phyloP scores from a whole-genome alignment of 2,113 vertebrate genomes.

The Jacana jacana region DNA sequence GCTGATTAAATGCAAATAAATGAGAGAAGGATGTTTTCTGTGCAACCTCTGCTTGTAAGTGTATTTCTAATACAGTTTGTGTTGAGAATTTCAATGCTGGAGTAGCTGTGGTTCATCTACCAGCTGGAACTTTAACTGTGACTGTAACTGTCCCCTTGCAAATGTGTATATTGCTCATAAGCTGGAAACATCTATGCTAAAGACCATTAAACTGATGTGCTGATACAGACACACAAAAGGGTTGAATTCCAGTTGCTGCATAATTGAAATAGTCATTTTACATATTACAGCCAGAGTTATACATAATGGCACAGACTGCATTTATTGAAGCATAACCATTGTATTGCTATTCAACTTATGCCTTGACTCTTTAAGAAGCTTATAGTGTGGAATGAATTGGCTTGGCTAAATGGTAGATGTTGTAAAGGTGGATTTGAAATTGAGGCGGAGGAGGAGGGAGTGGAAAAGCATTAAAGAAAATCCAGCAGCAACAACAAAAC shows the following conservation, averaged over 20 bases:
- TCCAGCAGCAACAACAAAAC: background rate
- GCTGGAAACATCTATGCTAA: background rate
- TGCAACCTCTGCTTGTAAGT: background rate
- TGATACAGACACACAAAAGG: background rate
- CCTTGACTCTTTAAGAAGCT: background rate
- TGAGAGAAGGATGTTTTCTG: background rate
- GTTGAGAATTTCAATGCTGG: background rate
- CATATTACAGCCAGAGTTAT: background rate
- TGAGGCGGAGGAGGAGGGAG: background rate
- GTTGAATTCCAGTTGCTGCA: background rate
- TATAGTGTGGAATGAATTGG: background rate
- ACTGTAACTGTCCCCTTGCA: background rate
- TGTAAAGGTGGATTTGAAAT: background rate
- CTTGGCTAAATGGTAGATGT: background rate
- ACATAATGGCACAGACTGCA: background rate
- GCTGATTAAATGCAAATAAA: background rate
- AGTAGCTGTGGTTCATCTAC: background rate
- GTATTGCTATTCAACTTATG: background rate
- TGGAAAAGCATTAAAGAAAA: accelerated
- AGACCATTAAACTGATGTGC: background rate
- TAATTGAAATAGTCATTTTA: background rate
- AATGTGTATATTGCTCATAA: background rate
- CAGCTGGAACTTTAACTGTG: background rate
- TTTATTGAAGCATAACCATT: background rate
- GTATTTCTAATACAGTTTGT: background rate